Conservation (phyloP, 2,113 vertebrate genomes). For the Fregata magnificens region DNA sequence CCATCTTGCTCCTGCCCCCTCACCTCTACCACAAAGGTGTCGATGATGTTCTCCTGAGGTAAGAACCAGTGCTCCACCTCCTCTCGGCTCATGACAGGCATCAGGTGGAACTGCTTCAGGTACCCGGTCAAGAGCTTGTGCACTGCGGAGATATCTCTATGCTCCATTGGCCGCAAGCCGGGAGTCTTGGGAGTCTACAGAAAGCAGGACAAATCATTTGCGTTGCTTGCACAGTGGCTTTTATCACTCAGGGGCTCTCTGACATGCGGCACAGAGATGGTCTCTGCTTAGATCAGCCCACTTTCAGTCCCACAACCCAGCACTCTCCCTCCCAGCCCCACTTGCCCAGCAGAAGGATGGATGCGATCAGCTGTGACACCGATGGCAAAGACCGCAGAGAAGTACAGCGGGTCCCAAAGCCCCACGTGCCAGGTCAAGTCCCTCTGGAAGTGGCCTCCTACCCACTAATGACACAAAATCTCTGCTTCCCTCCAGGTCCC, state of each 20-base stretch:
- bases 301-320: background rate
- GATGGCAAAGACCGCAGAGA: background rate
- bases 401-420: background rate
- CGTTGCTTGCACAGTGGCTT: background rate
- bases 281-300: background rate
- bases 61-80: conserved; percentile 97
- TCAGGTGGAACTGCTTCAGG: conserved; percentile 91
- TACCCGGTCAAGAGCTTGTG: conserved; percentile 88
- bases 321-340: background rate
- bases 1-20: background rate
- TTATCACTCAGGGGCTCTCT: background rate
- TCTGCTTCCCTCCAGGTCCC: background rate
- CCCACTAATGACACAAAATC: background rate
- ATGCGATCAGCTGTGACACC: rapidly evolving
- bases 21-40: conserved; percentile 96
- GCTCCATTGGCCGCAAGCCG: conserved; percentile 89
- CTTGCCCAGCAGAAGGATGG: background rate
- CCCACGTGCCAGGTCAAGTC: background rate
- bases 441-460: background rate
- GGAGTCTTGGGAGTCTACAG: conserved; percentile 86
- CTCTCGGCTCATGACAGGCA: conserved; percentile 86
- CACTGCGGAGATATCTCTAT: conserved; percentile 86
- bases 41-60: conserved; percentile 94
- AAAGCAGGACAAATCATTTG: background rate
- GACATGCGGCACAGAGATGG: rapidly evolving